Conservation (phyloP, 1,140 invertebrate species). For the Atta texana region DNA sequence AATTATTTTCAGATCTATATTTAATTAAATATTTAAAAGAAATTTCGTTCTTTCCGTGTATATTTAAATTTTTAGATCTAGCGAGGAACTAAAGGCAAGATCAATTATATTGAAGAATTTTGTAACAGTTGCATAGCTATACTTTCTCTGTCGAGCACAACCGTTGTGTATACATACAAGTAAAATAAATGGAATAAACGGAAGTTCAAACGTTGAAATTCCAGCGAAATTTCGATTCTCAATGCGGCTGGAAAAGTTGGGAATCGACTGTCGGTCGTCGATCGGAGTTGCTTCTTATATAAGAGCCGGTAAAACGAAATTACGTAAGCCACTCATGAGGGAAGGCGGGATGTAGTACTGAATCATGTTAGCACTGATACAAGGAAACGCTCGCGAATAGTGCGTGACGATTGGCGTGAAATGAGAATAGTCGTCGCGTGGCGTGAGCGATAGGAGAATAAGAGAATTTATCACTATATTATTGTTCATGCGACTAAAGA, state of each 20-base stretch:
- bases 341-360: background rate
- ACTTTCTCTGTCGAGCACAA: no score
- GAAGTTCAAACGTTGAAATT: background rate
- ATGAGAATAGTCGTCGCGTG: background rate
- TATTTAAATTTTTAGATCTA: no score
- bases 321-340: slow-evolving; percentile 36
- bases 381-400: slow-evolving; percentile 22
- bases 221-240: background rate
- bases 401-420: slow-evolving; percentile 32
- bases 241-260: slow-evolving; percentile 11
- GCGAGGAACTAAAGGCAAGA: no score
- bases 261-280: slow-evolving; percentile 45
- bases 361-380: slow-evolving; percentile 33
- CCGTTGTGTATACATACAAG: no score
- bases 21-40: no score
- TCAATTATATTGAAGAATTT: no score
- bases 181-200: no score
- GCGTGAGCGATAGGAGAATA: background rate
- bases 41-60: no score
- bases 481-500: background rate
- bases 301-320: slow-evolving; percentile 41
- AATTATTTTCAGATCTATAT: no score
- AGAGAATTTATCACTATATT: no score
- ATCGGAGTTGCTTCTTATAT: slow-evolving; percentile 45
- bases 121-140: no score